A percentile compares a stretch with the other conserved stretches of the same genome.
Evolutionary conservation across 2,888 invertebrate species (phyloP).

Genomic region (Apotomis betuletana): DNA sequence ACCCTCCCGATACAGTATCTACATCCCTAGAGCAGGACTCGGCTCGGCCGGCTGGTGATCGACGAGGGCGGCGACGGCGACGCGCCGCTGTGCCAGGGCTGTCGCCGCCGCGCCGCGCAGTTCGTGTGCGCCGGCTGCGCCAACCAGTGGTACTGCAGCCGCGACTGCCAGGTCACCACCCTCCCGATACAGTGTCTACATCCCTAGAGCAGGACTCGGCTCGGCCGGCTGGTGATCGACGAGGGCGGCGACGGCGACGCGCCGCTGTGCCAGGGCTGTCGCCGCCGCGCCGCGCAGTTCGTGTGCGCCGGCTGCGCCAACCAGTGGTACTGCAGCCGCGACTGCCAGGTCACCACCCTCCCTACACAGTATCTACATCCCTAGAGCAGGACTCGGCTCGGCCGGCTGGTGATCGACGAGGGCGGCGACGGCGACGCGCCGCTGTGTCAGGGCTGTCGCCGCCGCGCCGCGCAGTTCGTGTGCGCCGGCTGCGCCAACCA

Average conservation of each 20-base stretch:
- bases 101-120: constrained; percentile 86
- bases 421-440: background rate
- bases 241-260: background rate
- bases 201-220: too few species aligned
- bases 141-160: constrained; percentile 97
- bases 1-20: background rate
- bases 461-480: constrained; percentile 91
- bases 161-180: constrained; percentile 92
- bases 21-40: too few species aligned
- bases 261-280: constrained; percentile 16
- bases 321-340: constrained; percentile 97
- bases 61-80: background rate
- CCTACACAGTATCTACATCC: too few species aligned
- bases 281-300: constrained; percentile 88
- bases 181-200: too few species aligned
- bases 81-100: constrained; percentile 11
- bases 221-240: background rate
- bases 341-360: constrained; percentile 90
- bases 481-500: constrained; percentile 88
- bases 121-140: constrained; percentile 88
- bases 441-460: constrained; percentile 15
- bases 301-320: constrained; percentile 87
- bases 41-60: background rate
- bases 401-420: background rate
- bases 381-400: too few species aligned